Evolutionary conservation across 2,797 vertebrate species (phyloP).

Genomic region (Enteromius mattozi): DNA sequence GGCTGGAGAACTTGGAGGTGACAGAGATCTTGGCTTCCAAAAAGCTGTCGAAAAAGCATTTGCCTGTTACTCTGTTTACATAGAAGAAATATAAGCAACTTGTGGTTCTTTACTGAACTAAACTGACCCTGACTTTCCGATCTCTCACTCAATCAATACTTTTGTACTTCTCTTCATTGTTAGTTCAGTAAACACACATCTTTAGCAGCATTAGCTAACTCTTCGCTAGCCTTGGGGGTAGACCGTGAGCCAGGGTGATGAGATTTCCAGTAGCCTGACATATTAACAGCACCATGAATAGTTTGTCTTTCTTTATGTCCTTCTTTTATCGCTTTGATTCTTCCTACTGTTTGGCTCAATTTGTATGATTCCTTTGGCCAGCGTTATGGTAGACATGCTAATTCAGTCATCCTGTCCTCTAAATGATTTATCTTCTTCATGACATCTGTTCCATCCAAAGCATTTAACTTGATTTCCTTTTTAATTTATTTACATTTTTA

Average conservation of each 20-base stretch:
- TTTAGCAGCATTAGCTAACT: background rate
- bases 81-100: background rate
- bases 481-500: background rate
- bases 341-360: background rate
- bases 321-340: background rate
- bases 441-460: background rate
- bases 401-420: background rate
- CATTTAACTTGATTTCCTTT: background rate
- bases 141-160: background rate
- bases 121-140: background rate
- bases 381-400: background rate
- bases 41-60: conserved; percentile 28
- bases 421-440: background rate
- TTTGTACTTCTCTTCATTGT: background rate
- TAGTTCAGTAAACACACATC: background rate
- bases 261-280: conserved; percentile 1
- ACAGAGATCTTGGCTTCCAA: background rate
- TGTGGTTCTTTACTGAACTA: background rate
- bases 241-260: background rate
- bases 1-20: conserved; percentile 6
- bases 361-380: background rate
- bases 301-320: background rate
- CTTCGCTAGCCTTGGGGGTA: background rate
- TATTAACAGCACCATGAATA: background rate
- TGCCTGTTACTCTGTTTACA: conserved; percentile 14